Conservation (phyloP, 2,113 vertebrate genomes). For the Grallaria varia region DNA sequence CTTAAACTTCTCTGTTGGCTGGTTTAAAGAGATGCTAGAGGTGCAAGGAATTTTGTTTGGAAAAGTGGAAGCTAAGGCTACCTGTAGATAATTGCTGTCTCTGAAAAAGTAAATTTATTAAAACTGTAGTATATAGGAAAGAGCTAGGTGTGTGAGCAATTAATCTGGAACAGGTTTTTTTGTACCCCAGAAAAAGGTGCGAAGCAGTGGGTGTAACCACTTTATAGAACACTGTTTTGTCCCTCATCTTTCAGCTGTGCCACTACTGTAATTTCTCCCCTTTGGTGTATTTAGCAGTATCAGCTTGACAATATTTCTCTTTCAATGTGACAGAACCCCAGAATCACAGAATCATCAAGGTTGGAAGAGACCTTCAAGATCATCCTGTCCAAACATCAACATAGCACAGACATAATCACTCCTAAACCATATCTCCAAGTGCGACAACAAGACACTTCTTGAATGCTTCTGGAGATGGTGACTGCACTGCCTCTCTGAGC, state of each 20-base stretch:
- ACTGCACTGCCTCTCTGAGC: not conserved
- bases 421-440: not conserved
- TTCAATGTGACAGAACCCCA: not conserved
- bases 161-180: not conserved
- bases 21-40: not conserved
- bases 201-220: not conserved
- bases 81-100: not conserved
- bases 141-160: accelerated
- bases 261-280: not conserved
- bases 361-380: not conserved
- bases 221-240: not conserved
- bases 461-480: not conserved
- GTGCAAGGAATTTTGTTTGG: not conserved
- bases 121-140: not conserved
- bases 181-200: not conserved
- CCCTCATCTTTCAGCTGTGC: not conserved
- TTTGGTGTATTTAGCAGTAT: not conserved
- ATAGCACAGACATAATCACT: not conserved
- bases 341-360: not conserved
- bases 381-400: not conserved
- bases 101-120: not conserved
- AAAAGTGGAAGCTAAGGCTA: not conserved
- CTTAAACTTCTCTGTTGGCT: not conserved
- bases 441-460: not conserved
- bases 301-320: not conserved